A percentile compares a stretch with the other conserved stretches of the same genome.
Conservation (phyloP, 2,113 vertebrate species). For the Hemiprocne comata region DNA sequence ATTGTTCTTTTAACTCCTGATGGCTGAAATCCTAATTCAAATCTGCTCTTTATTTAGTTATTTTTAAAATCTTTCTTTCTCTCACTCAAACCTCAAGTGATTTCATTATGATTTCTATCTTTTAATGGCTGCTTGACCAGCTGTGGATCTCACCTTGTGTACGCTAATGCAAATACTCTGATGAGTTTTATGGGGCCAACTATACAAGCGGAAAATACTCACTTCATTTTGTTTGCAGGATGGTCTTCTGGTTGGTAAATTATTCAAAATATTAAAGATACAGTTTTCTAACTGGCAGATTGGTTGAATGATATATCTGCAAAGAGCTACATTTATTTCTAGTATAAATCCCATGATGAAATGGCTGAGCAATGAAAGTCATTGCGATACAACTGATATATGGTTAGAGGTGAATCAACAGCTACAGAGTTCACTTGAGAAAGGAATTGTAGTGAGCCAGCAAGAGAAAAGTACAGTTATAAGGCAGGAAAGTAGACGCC, state of each 20-base stretch:
- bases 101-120: conserved; percentile 32
- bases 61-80: conserved; percentile 32
- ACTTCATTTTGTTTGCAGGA: neutral
- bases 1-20: conserved; percentile 32
- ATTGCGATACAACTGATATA: neutral
- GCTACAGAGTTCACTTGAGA: neutral
- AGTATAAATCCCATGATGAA: neutral
- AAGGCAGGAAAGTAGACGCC: neutral
- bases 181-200: neutral
- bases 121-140: neutral
- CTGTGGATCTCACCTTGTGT: neutral
- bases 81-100: conserved; percentile 23
- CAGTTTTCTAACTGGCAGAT: neutral
- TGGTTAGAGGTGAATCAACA: neutral
- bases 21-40: conserved; percentile 48
- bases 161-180: neutral
- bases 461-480: neutral
- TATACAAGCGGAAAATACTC: neutral
- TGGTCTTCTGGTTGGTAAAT: neutral
- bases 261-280: neutral
- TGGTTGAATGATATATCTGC: neutral
- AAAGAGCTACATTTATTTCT: neutral
- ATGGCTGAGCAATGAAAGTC: neutral
- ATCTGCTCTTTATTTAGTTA: conserved; percentile 35
- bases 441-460: neutral